Base-by-base conservation (phyloP, 2,797 vertebrate genomes). In the Anomalospiza imberbis region DNA sequence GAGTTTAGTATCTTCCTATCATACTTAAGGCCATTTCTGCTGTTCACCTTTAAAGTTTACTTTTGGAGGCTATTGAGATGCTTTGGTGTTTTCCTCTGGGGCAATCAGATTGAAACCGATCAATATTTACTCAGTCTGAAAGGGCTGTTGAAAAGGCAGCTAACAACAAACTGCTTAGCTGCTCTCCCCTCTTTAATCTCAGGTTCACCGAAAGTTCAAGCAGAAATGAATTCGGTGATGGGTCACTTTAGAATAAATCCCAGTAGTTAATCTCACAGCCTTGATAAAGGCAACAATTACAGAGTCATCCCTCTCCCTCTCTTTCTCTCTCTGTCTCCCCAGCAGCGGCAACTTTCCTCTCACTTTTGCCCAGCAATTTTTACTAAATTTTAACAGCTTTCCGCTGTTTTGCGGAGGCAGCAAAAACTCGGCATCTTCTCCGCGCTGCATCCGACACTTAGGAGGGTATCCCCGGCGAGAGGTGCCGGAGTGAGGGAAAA, bases 71-170 rank as follows among this genome's bases (percentile, higher is more conserved):
- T 97, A 97, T 97, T 97, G 96, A 98, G 97, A 98, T 97, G 97
- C 97, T 78, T 88, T 89, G 95, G 96, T 97, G 98, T 98, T 98
- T 98, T 98, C 97, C 98, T 98, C 98, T 97, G 97, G 97, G 98
- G 98, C 97, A 98, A 98, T 98, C 98, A 97, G 98, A 98, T 98
- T 98, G 98, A 98, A 98, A 95, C 97, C 97, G 97, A 98, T 98
- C 98, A 98, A 98, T 98, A 98, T 98, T 98, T 98, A 98, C 98
- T 98, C 98, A 98, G 98, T 98, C 98, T 98, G 98, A 98, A 98
- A 98, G 98, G 98, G 97, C 96, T 98, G 98, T 98, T 98, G 98
- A 98, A 98, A 98, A 98, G 98, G 97, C 98, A 98, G 98, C 98
- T 97, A 98, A 97, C 98, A 98, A 98, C 98, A 98, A 98, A 98